Percentiles rank a stretch among this genome's conserved stretches.
These are phyloP conservation scores for Plebejus anna DNA, from an alignment of 2,888 invertebrate species.

Conservation along the genomic window DNA sequence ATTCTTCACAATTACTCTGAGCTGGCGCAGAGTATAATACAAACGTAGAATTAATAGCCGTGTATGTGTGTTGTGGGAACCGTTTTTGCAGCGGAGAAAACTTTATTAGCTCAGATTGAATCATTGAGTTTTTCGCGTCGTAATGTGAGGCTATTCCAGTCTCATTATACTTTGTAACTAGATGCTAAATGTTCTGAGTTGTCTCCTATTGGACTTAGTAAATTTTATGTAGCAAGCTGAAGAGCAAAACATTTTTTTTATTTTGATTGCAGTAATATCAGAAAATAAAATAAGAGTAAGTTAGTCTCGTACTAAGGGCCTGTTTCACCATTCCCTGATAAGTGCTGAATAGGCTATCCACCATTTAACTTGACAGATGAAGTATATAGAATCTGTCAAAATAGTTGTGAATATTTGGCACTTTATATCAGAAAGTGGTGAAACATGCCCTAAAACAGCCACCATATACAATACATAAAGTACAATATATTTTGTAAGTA, in stretches of 20 bases:
- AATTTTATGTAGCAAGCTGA: background rate
- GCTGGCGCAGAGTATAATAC: background rate
- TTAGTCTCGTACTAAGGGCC: too few species aligned
- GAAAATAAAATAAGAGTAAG: too few species aligned
- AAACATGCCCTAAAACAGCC: too few species aligned
- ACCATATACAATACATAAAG: too few species aligned
- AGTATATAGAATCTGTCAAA: too few species aligned
- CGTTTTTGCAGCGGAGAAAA: slow-evolving; percentile 7
- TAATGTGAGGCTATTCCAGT: background rate
- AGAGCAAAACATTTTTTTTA: background rate
- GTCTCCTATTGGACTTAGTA: background rate
- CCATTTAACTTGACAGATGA: too few species aligned
- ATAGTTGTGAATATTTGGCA: too few species aligned
- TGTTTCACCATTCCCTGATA: too few species aligned
- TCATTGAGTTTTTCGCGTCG: background rate
- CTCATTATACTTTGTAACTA: slow-evolving; percentile 9
- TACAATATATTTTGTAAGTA: background rate
- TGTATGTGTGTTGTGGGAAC: slow-evolving; percentile 8
- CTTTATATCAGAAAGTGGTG: too few species aligned
- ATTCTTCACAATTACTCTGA: background rate
- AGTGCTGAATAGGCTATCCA: too few species aligned
- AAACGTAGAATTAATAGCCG: background rate
- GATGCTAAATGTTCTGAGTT: background rate
- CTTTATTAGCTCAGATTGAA: slow-evolving; percentile 6
- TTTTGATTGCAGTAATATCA: too few species aligned